Base-by-base conservation (phyloP, 2,888 invertebrate genomes). In the Heliconius cydno region DNA sequence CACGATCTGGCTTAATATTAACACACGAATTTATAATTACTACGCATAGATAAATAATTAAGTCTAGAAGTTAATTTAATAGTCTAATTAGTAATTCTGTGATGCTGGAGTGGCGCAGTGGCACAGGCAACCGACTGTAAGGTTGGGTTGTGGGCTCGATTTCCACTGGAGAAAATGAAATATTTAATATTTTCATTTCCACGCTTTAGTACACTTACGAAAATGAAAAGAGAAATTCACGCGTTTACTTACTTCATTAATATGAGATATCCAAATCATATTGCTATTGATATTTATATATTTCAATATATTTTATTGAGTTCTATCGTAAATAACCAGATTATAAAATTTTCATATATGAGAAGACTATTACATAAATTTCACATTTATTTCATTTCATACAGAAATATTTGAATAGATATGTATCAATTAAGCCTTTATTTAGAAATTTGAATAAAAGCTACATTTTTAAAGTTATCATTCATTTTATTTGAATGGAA, bases 21-120 rank as follows among this genome's bases (percentile, higher is more conserved):
- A 22, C 68, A 80, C 57, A 80, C 60, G 52, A 76, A 80, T 78
- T 80, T 66, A 71, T 67, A 78, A 80, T 80, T 78, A 66, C 76
- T 67, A 12, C 57, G 28, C 72, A 38, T 66, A 41, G 70, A n/a
- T n/a, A 66, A 71, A 75, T 78, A 73, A 78, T 57, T 73, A 13
- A 38, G 34, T 78, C 30, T 9, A 67, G 25, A n/a, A 73, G 46
- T 57, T 30, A 65, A 63, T 65, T 46, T 78, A 28, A 46, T 38
- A n/a, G 41, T 22, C 12, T 74, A 12, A 60, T 28, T 73, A 34
- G 34, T 9, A 22, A 19, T 52, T 52, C 7, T 52, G 52, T 1
- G 22, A 22, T 52, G 22, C 6, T 57, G 7, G 3, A 9, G n/a
- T 60, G n/a, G 60, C 10, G 9, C n/a, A 60, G 60, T 0, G 10